Percentiles rank a stretch among this genome's conserved stretches.
Conservation (phyloP, 2,113 vertebrate species). For the Osmerus mordax region DNA sequence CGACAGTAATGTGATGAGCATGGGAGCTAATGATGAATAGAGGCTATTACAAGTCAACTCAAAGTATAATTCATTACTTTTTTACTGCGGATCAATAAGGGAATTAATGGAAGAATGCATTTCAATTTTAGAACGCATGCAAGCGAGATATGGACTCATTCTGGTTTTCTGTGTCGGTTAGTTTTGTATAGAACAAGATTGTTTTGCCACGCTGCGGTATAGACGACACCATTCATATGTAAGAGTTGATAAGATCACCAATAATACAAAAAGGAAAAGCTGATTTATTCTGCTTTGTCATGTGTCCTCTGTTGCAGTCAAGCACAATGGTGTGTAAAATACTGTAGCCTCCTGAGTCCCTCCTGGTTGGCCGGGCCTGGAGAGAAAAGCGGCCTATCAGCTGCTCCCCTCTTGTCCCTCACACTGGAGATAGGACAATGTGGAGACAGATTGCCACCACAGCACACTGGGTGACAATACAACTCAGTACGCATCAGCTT, state of each 20-base stretch:
- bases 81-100: slow-evolving; percentile 52
- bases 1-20: too few relatives aligned
- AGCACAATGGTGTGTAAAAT: slow-evolving; percentile 50
- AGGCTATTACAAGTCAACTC: slow-evolving; percentile 51
- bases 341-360: slow-evolving; percentile 34
- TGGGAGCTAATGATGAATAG: slow-evolving; percentile 15
- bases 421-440: slow-evolving; percentile 39
- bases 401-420: not conserved
- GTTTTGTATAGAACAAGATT: slow-evolving; percentile 24
- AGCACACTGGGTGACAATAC: slow-evolving; percentile 48
- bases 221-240: slow-evolving; percentile 57
- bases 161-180: slow-evolving; percentile 27
- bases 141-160: slow-evolving; percentile 40
- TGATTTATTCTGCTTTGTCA: slow-evolving; percentile 63
- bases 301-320: slow-evolving; percentile 39
- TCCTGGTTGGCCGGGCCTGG: slow-evolving; percentile 35
- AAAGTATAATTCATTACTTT: slow-evolving; percentile 43
- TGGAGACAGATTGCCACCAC: slow-evolving; percentile 54
- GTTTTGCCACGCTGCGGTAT: slow-evolving; percentile 28
- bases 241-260: slow-evolving; percentile 55
- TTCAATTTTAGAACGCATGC: slow-evolving; percentile 56
- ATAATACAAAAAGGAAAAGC: slow-evolving; percentile 56
- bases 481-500: slow-evolving; percentile 43
- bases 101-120: slow-evolving; percentile 62
- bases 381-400: not conserved